Base-by-base conservation (phyloP, 2,888 invertebrate species). In the Pyrrhia umbra region DNA sequence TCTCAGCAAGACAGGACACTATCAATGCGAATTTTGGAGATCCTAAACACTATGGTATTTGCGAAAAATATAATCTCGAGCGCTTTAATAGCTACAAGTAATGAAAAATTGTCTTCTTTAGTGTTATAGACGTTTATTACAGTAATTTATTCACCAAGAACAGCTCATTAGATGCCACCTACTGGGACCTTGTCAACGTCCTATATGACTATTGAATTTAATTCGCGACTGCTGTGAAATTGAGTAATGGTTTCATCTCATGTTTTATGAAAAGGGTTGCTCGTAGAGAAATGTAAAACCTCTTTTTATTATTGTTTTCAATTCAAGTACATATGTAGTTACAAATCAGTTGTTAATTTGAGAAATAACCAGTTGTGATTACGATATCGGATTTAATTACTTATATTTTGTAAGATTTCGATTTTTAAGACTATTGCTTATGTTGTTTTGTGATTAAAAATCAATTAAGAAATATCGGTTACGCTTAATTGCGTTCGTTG, bases 201-300 rank as follows among this genome's bases (percentile, higher is more conserved):
- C 43, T 42, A 23, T 42, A n/a, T 18, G 6, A 30, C 49, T 47
- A 49, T 30, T 25, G 25, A 60, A 54, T 59, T 51, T 20, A 49
- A 66, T 77, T 77, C 20, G 64, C 61, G 3, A 50, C 6, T 30
- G 52, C 63, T 18, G 43, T 61, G 46, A 61, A 75, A 63, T 67
- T 73, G 59, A 67, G 40, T 66, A 64, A 74, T 73, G 56, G 23
- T 62, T 23, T 0, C 8, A 16, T 45, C 5, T 39, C 16, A 50
- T 58, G 25, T 49, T 51, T 57, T 61, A 51, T 62, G 6, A 8
- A 47, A 68, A 55, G 16, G 25, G 15, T 51, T 21, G 46, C 30
- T 15, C 30, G n/a, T n/a, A n/a, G n/a, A n/a, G n/a, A n/a, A n/a
- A n/a, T n/a, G n/a, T n/a, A n/a, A n/a, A n/a, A n/a, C n/a, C n/a